Base-by-base conservation (phyloP, 2,113 vertebrate species). In the Uria lomvia region DNA sequence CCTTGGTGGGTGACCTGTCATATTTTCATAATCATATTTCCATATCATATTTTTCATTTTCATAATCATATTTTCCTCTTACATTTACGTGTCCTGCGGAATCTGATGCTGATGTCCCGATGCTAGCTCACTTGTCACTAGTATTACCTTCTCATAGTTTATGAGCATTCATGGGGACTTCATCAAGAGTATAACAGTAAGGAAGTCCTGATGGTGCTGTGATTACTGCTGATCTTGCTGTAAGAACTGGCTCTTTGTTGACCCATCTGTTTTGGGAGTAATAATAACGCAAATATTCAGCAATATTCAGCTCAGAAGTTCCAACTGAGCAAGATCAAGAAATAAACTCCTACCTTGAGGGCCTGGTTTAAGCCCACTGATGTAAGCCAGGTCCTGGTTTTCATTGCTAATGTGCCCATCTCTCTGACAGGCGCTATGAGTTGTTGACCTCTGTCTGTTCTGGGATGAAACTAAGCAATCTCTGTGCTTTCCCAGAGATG, bases 221-320 rank as follows among this genome's bases (percentile, higher is more conserved):
- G 56, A 68, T 91, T 88, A 72, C 49, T 78, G 58, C 60, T 93
- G 80, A 81, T 75, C 73, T 78, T 75, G 7, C 86, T 85, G 34
- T 56, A 86, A 93, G 68, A 93, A 77, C 38, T 56, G 30, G 2
- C 38, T 90, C 24, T 73, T 86, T 60, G 23, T 71, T 4, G 5
- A 60, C 34, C 30, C 60, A 34, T 80, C 63, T 74, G 68, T 11
- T 92, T 78, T 72, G 52, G 15, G 32, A 82, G n/a, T 16, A 82
- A 53, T 21, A 86, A 74, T 60, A 80, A 72, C 53, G 8, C 34
- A 92, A 92, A 63, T 77, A 86, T 53, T 73, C 53, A 62, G 23
- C 38, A 78, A 60, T 92, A 77, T 78, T 86, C 43, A 88, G 50
- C 60, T 89, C 43, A 68, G 53, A 82, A 79, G 14, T 72, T 92